Evolutionary conservation across 2,888 invertebrate species (phyloP), one percentile per base, ranked within the genome.

Genomic region (Acleris holmiana): DNA sequence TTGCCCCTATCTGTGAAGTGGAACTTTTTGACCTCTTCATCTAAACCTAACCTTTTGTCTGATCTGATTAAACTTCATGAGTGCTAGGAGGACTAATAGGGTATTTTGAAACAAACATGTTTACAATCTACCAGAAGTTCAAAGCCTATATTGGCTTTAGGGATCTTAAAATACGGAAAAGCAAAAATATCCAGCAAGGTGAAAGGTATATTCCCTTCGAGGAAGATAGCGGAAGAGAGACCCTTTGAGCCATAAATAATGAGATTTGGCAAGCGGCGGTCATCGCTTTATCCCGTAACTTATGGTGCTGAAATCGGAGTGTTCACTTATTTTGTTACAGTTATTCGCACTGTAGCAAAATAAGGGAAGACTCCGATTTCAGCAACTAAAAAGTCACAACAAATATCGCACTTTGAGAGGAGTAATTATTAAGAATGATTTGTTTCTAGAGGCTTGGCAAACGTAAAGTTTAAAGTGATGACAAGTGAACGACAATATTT

Each of bases 21-120:
- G 85, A 85, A 83, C 80, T 80, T 83, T 84, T 89, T 89, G 85
- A 87, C 83, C 84, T 85, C 78, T 83, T 83, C 85, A 82, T 84
- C 78, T 70, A 66, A 25, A 50, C 17, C n/a, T 29, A 25, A 50
- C 53, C 41, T 41, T 41, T 44, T 44, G 17, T 44, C 44, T 44
- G 41, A n/a, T n/a, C 41, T 5, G 5, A 17, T 35, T 13, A 35
- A 35, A 13, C 13, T 13, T 13, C 1, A 10, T 4, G 13, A 35
- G 35, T 13, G 8, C 35, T 35, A 3, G 13, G 13, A 35, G 35
- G 13, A 35, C 0, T 13, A 35, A 13, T 25, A 35, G 29, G 29
- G 10, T 35, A 35, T 35, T 35, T 35, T 35, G 35, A 35, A 35
- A 35, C 13, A 35, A 18, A 2, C 19, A 51, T 51, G 51, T 35